Evolutionary conservation across 2,797 vertebrate genomes (phyloP), one percentile per base, ranked within the genome.

Genomic region (Apogon talboti): DNA sequence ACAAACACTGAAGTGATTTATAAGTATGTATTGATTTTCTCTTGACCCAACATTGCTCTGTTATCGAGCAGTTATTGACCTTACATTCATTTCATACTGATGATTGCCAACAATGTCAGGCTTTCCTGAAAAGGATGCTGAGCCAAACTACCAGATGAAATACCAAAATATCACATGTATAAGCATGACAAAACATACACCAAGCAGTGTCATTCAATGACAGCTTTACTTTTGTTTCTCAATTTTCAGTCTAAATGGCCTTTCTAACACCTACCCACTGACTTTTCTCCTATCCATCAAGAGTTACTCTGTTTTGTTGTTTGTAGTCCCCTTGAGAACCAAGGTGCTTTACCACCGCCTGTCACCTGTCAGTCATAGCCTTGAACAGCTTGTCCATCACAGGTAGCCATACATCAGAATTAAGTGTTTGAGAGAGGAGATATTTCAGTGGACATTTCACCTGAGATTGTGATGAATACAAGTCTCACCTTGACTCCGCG

Each of bases 401-500:
- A 76, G 57, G 66, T 18, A 72, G 66, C 76, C 56, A 8, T 44
- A 53, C 33, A 12, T 0, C 28, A 9, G 43, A 74, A 44, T 41
- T 47, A 66, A 62, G 68, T 5, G 52, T 66, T 47, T 3, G 12
- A 72, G 37, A 51, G 40, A 74, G 77, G 67, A 73, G 54, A 68
- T 64, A 67, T 72, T 59, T 65, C 14, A 19, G 12, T 51, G 41
- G 45, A 74, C 65, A 53, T 65, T 55, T 69, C 49, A 76, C 33
- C 33, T 41, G 40, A 56, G 16, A 74, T 74, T 37, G 52, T 40
- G 64, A 71, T 66, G 59, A 30, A 11, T 53, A 74, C 51, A 69
- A 37, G 59, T 56, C 92, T 91, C 86, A 97, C 97, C 95, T 98
- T 98, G 63, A 98, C 96, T 76, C 97, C 97, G 0, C 97, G 95